phyloP scores from a whole-genome alignment of 2,113 vertebrate species.

The Leucosticte australis region DNA sequence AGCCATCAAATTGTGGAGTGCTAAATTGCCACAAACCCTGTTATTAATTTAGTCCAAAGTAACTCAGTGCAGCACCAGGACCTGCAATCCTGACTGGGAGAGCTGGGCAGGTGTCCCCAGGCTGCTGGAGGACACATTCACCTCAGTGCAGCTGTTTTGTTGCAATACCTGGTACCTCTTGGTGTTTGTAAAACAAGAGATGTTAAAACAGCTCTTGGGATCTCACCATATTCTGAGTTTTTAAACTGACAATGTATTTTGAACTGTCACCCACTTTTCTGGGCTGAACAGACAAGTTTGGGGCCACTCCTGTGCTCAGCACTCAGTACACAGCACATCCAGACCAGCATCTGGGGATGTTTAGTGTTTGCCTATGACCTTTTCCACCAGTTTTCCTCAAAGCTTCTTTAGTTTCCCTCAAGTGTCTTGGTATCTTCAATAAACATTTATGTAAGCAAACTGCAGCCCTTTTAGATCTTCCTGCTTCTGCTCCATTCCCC shows the following conservation, averaged over 20 bases:
- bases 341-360: not conserved
- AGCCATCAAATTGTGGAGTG: not conserved
- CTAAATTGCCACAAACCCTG: not conserved
- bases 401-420: not conserved
- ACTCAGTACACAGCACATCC: not conserved
- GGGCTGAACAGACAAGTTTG: not conserved
- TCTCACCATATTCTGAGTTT: not conserved
- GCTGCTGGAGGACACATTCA: not conserved
- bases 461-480: not conserved
- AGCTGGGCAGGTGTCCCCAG: not conserved
- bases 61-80: not conserved
- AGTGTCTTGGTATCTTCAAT: not conserved
- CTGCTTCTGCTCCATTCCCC: not conserved
- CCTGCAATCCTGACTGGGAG: not conserved
- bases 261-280: not conserved
- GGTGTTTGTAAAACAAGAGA: not conserved
- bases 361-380: not conserved
- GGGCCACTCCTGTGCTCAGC: not conserved
- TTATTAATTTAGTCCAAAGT: not conserved
- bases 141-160: not conserved
- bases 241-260: not conserved
- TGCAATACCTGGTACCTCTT: not conserved
- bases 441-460: not conserved
- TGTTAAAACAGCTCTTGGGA: not conserved
- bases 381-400: not conserved